A percentile compares a stretch with the other conserved stretches of the same genome.
These are phyloP conservation scores for Tenthredo notha DNA, from an alignment of 2,888 invertebrate species.

Conservation along the genomic window DNA sequence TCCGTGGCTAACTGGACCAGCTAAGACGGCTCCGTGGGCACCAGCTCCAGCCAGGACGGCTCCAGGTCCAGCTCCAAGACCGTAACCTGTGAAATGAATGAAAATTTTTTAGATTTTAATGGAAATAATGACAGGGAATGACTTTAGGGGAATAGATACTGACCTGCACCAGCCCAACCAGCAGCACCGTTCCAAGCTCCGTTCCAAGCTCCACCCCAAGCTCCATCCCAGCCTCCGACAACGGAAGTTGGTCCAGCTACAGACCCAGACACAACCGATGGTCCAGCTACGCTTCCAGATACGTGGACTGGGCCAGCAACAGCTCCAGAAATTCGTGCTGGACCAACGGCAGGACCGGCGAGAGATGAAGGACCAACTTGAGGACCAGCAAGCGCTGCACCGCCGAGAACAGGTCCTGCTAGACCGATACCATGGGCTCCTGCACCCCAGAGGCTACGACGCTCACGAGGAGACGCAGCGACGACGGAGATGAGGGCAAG, in stretches of 20 bases:
- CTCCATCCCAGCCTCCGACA: slow-evolving; percentile 68
- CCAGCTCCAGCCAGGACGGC: slow-evolving; percentile 60
- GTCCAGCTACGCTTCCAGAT: slow-evolving; percentile 75
- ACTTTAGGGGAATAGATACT: slow-evolving; percentile 34
- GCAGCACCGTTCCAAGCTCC: slow-evolving; percentile 54
- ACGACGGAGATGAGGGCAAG: slow-evolving; percentile 67
- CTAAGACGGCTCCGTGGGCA: slow-evolving; percentile 67
- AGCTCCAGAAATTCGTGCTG: slow-evolving; percentile 72
- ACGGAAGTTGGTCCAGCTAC: slow-evolving; percentile 74
- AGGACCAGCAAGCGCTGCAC: slow-evolving; percentile 70
- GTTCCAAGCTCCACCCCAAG: slow-evolving; percentile 61
- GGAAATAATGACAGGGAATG: not conserved
- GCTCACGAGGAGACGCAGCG: slow-evolving; percentile 64
- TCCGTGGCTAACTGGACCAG: slow-evolving; percentile 72
- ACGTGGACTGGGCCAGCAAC: slow-evolving; percentile 73
- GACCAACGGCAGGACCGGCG: slow-evolving; percentile 73
- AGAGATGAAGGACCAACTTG: slow-evolving; percentile 69
- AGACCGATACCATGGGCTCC: slow-evolving; percentile 70
- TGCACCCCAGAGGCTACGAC: slow-evolving; percentile 62
- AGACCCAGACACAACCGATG: slow-evolving; percentile 72
- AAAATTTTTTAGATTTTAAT: not conserved
- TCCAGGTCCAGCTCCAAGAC: slow-evolving; percentile 61
- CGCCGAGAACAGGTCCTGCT: slow-evolving; percentile 71
- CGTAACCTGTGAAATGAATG: slow-evolving; percentile 57
- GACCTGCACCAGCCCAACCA: slow-evolving; percentile 59